Evolutionary conservation across 2,888 invertebrate species (phyloP).

Genomic region (Lypha dubia): DNA sequence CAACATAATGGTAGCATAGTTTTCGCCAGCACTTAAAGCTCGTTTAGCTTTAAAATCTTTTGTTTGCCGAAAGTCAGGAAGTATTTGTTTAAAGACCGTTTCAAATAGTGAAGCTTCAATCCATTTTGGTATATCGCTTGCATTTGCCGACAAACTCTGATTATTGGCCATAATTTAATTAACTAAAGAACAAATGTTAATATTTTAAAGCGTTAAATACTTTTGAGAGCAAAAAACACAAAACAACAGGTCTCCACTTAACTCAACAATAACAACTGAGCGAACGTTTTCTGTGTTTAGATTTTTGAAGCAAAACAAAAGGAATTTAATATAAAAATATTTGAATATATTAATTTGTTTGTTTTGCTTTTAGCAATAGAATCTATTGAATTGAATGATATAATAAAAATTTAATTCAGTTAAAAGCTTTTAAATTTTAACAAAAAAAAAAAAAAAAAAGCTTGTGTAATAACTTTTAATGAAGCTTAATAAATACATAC

Average conservation of each 20-base stretch:
- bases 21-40: constrained; percentile 78
- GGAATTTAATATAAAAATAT: background rate
- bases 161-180: constrained; percentile 25
- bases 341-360: background rate
- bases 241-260: background rate
- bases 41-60: constrained; percentile 73
- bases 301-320: background rate
- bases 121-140: constrained; percentile 71
- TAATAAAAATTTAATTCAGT: background rate
- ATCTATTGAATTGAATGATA: background rate
- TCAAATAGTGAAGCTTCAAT: constrained; percentile 74
- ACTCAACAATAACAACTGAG: constrained; percentile 22
- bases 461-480: background rate
- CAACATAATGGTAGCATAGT: constrained; percentile 79
- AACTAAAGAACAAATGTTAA: background rate
- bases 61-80: constrained; percentile 69
- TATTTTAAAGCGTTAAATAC: background rate
- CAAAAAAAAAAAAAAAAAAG: too few relatives aligned
- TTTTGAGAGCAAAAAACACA: background rate
- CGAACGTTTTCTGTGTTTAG: constrained; percentile 2
- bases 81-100: constrained; percentile 70
- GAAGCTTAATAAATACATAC: background rate
- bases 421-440: constrained; percentile 1
- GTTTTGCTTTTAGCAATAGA: background rate
- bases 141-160: constrained; percentile 1